Evolutionary conservation across 2,113 vertebrate genomes (phyloP).

Genomic region (Chitala chitala): DNA sequence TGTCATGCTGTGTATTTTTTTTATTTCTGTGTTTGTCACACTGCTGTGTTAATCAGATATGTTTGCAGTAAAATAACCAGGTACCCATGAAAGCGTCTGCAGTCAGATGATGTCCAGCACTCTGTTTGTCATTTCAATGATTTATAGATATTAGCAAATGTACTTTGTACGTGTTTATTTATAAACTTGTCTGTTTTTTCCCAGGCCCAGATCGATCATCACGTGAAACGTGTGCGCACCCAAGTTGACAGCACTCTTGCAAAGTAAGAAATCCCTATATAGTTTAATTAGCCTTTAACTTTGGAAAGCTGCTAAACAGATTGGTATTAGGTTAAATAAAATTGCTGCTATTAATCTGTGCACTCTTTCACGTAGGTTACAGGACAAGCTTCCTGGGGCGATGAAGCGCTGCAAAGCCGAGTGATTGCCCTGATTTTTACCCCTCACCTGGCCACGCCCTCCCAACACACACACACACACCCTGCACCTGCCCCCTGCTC

Average conservation of each 20-base stretch:
- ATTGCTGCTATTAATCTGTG: background rate
- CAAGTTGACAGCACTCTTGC: slow-evolving; percentile 53
- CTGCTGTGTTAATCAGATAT: background rate
- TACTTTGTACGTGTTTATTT: background rate
- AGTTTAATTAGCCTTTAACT: background rate
- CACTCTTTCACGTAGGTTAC: slow-evolving; percentile 43
- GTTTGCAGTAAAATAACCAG: background rate
- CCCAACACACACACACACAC: background rate
- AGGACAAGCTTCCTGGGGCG: slow-evolving; percentile 59
- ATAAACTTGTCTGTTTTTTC: background rate
- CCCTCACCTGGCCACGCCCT: background rate
- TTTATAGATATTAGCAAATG: too few relatives aligned
- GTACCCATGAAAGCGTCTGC: too few relatives aligned
- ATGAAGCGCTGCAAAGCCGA: slow-evolving; percentile 57
- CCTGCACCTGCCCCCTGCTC: too few relatives aligned
- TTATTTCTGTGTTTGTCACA: background rate
- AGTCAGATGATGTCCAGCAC: too few relatives aligned
- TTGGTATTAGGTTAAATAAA: background rate
- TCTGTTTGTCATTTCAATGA: too few relatives aligned
- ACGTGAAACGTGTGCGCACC: slow-evolving; percentile 53
- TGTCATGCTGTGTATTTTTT: too few relatives aligned
- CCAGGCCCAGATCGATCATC: slow-evolving; percentile 65
- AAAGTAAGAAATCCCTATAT: slow-evolving; percentile 54
- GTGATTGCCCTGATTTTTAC: background rate
- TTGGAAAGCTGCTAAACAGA: background rate